Conservation (phyloP, 1,140 invertebrate genomes). For the Plectus sambesii region DNA sequence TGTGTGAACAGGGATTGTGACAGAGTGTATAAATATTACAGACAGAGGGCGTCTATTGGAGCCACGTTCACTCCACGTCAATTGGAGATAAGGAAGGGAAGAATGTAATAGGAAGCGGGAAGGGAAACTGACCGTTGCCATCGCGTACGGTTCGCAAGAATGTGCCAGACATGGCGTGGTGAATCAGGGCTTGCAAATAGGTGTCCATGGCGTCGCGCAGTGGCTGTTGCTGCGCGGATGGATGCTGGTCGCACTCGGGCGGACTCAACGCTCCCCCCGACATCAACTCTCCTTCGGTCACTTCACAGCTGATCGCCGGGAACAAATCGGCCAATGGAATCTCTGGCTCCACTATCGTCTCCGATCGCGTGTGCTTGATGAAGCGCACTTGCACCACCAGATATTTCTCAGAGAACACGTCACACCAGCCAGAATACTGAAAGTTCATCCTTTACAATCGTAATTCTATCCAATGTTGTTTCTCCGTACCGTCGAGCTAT, state of each 20-base stretch:
- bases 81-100: too few relatives aligned
- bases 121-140: constrained; percentile 18
- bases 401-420: constrained; percentile 22
- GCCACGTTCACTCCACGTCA: too few relatives aligned
- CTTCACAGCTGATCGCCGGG: constrained; percentile 18
- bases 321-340: constrained; percentile 22
- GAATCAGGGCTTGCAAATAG: constrained; percentile 12
- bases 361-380: constrained; percentile 22
- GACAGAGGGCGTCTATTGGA: too few relatives aligned
- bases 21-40: too few relatives aligned
- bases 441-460: constrained; percentile 4
- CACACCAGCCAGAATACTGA: constrained; percentile 33
- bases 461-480: constrained; percentile 3
- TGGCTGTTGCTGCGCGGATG: too few relatives aligned
- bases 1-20: too few relatives aligned
- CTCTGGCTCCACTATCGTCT: constrained; percentile 28
- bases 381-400: constrained; percentile 17
- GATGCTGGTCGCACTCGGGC: constrained; percentile 1
- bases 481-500: constrained; percentile 26
- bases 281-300: too few relatives aligned
- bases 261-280: too few relatives aligned
- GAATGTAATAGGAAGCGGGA: too few relatives aligned
- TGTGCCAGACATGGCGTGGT: constrained; percentile 15
- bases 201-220: constrained; percentile 10
- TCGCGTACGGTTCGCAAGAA: constrained; percentile 20